Percentiles rank a stretch among this genome's conserved stretches.
Conservation (phyloP, 2,888 invertebrate species). For the Stenichneumon culpator region DNA sequence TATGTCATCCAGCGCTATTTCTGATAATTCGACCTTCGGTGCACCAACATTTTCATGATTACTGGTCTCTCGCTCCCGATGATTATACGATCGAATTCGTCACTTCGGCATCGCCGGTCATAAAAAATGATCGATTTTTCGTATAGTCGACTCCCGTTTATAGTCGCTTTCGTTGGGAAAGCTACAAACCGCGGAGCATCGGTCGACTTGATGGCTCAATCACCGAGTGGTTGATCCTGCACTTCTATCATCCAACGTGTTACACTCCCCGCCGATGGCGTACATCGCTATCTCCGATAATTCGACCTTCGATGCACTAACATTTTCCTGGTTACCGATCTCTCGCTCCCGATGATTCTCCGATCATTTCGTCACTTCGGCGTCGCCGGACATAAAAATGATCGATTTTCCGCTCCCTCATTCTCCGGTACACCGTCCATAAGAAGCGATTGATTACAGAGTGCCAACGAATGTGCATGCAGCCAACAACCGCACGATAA, state of each 20-base stretch:
- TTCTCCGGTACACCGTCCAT: neutral
- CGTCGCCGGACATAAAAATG: neutral
- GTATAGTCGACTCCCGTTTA: slow-evolving; percentile 10
- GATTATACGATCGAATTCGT: too few species aligned
- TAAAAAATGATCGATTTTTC: too few species aligned
- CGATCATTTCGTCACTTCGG: slow-evolving; percentile 1
- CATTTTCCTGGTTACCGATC: neutral
- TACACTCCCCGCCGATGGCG: neutral
- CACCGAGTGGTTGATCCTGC: slow-evolving; percentile 17
- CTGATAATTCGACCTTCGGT: too few species aligned
- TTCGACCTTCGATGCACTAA: neutral
- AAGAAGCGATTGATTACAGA: slow-evolving; percentile 5
- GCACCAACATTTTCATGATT: too few species aligned
- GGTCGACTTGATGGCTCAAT: slow-evolving; percentile 38
- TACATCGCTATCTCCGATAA: neutral
- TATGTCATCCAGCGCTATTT: too few species aligned
- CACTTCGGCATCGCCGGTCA: too few species aligned
- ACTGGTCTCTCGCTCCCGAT: too few species aligned
- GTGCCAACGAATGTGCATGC: neutral
- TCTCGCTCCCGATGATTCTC: neutral
- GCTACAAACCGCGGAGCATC: slow-evolving; percentile 10
- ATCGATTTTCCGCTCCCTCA: slow-evolving; percentile 1
- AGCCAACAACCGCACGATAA: slow-evolving; percentile 1
- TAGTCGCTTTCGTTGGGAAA: slow-evolving; percentile 21
- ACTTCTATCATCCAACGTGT: neutral